Conservation (phyloP, 2,797 vertebrate genomes). For the Astyanax mexicanus region DNA sequence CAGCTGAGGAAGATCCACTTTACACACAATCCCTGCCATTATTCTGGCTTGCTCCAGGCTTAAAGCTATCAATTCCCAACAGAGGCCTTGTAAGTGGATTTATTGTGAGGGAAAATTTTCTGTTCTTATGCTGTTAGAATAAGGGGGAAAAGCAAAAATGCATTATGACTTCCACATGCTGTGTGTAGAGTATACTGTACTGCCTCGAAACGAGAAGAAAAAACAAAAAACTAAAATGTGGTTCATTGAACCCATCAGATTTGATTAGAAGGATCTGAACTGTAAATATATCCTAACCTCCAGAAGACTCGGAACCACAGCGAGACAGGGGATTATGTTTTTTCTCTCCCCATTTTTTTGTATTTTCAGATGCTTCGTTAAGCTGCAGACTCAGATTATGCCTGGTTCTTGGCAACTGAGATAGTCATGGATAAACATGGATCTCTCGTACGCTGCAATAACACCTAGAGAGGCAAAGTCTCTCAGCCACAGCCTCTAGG, state of each 20-base stretch:
- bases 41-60: constrained; percentile 52
- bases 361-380: constrained; percentile 31
- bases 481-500: constrained; percentile 54
- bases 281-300: not conserved
- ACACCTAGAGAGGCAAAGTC: constrained; percentile 13
- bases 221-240: not conserved
- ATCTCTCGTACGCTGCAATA: not conserved
- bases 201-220: not conserved
- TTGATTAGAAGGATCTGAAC: not conserved
- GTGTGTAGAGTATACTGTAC: not conserved
- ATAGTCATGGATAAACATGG: constrained; percentile 6
- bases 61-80: constrained; percentile 63
- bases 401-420: constrained; percentile 17
- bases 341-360: not conserved
- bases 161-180: not conserved
- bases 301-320: not conserved
- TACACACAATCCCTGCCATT: constrained; percentile 10
- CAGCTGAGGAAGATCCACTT: not conserved
- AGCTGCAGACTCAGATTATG: constrained; percentile 13
- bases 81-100: constrained; percentile 71
- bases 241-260: not conserved
- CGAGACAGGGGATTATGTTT: constrained; percentile 7
- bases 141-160: not conserved
- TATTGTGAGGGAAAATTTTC: constrained; percentile 65
- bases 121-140: constrained; percentile 15